Evolutionary conservation across 1,140 invertebrate species (phyloP).

Genomic region (Bombus superbus): DNA sequence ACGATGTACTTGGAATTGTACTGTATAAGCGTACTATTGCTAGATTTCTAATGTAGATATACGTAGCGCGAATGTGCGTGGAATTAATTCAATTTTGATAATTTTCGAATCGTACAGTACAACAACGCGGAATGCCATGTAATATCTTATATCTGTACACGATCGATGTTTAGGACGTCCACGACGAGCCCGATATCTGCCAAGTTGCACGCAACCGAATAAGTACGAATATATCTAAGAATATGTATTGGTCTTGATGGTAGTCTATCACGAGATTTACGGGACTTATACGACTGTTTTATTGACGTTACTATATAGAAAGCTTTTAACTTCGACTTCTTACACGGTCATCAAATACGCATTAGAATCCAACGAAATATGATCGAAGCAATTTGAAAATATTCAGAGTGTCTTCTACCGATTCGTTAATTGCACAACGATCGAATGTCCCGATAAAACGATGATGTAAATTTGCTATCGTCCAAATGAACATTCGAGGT

Average conservation of each 20-base stretch:
- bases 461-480: neutral
- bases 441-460: neutral
- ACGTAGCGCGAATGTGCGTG: neutral
- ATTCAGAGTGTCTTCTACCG: neutral
- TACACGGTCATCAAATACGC: neutral
- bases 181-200: neutral
- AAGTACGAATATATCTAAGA: constrained; percentile 12
- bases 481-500: constrained; percentile 5
- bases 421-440: neutral
- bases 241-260: constrained; percentile 21
- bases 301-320: constrained; percentile 1
- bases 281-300: constrained; percentile 6
- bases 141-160: neutral
- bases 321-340: neutral
- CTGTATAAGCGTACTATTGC: too few species aligned
- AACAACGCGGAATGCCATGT: too few species aligned
- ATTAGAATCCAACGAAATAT: neutral
- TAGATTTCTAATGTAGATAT: too few species aligned
- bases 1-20: neutral
- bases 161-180: neutral
- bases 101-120: neutral
- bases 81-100: neutral
- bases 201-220: neutral
- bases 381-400: neutral
- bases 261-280: constrained; percentile 11